Conservation (phyloP, 2,113 vertebrate genomes). For the Alosa alosa region DNA sequence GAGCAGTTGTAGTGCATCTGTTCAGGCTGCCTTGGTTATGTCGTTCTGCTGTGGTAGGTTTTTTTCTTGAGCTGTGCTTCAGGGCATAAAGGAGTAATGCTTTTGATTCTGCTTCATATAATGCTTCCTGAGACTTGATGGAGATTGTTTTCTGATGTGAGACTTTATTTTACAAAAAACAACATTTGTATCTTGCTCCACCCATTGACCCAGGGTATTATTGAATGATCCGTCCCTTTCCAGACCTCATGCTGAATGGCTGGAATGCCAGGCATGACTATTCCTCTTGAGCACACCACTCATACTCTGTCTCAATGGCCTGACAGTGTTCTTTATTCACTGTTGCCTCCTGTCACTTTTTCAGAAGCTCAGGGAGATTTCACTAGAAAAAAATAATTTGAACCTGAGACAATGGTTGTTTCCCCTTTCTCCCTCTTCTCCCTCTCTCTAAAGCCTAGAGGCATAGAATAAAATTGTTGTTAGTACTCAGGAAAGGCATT, state of each 20-base stretch:
- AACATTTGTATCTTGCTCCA: slow-evolving; percentile 32
- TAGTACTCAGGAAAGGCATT: background rate
- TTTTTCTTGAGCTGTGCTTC: slow-evolving; percentile 15
- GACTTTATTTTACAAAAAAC: slow-evolving; percentile 2
- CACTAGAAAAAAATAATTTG: slow-evolving; percentile 41
- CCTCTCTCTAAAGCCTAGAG: slow-evolving; percentile 30
- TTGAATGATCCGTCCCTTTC: background rate
- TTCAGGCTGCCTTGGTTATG: background rate
- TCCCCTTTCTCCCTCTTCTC: slow-evolving; percentile 33
- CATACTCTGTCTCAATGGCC: slow-evolving; percentile 44
- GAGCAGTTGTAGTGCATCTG: background rate
- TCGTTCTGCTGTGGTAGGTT: slow-evolving; percentile 17
- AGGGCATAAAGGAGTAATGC: slow-evolving; percentile 41
- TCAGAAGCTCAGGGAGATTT: slow-evolving; percentile 47
- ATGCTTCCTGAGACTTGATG: slow-evolving; percentile 46
- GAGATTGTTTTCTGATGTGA: slow-evolving; percentile 47
- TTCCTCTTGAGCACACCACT: slow-evolving; percentile 41
- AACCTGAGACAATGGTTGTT: slow-evolving; percentile 31
- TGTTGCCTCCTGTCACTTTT: slow-evolving; percentile 48
- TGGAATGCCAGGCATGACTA: slow-evolving; percentile 23
- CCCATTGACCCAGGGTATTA: slow-evolving; percentile 23
- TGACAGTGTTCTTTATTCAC: slow-evolving; percentile 54
- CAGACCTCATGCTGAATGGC: background rate
- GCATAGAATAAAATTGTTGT: background rate
- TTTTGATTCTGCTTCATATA: slow-evolving; percentile 21